Evolutionary conservation across 35 echinoderm and acorn worm species (phyloP), one percentile per base, ranked within the genome.

Genomic region (Ophioderma brevispina): DNA sequence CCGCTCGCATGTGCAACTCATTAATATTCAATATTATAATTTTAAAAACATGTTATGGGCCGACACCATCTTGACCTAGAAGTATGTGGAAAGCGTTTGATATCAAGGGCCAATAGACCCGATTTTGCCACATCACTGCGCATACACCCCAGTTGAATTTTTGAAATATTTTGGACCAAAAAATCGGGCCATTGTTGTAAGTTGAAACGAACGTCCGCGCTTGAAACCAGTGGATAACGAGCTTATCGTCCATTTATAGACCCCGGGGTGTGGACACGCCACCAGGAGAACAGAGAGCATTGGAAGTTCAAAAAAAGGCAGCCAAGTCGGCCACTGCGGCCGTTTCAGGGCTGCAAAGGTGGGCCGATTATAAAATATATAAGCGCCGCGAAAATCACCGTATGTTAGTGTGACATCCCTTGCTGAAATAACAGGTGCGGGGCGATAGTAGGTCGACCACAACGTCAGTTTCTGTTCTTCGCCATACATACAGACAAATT

Each of bases 291-390:
- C n/a, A 0, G 92, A 94, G 17, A 94, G 35, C 19, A 88, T 81
- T 11, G 77, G 87, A 38, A 94, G 37, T 94, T 94, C 92, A n/a
- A n/a, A 87, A 94, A 55, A 78, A 94, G 0, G 87, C 87, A 19
- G 92, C 87, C 5, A 94, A 59, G 59, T 94, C 92, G 3, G 81
- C 87, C 19, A 94, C 82, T 8, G 80, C 79, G 14, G 76, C 81
- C 30, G 89, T 94, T 37, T 94, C 87, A 14, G 78, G 11, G 37
- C 92, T 94, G 31, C 92, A n/a, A 94, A 2, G 87, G 92, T 17
- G 92, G 85, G 2, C 92, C 92, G 38, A n/a, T n/a, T n/a, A n/a
- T n/a, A n/a, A n/a, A n/a, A n/a, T n/a, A n/a, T n/a, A 94, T 43
- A 31, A 94, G 82, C 1, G 59, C 92, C 13, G 46, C 80, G 15